These are phyloP conservation scores for Drosophila rhopaloa DNA, from an alignment of 1,140 invertebrate species.

Conservation along the genomic window DNA sequence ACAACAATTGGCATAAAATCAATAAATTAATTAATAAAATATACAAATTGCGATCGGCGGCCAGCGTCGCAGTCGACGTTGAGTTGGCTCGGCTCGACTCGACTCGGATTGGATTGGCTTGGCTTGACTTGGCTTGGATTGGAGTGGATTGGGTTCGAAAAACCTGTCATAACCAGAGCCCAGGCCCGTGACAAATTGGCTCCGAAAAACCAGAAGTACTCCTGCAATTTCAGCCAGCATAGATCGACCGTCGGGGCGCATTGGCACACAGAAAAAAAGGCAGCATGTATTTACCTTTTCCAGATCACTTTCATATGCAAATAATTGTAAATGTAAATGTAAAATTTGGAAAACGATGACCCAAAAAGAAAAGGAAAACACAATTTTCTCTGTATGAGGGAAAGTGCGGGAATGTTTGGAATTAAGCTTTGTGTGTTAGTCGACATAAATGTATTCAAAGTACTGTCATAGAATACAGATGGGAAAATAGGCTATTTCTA, in stretches of 20 bases:
- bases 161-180: constrained; percentile 71
- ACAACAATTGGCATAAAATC: constrained; percentile 55
- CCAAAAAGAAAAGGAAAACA: no score
- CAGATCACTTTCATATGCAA: background rate
- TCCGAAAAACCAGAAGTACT: constrained; percentile 59
- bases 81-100: background rate
- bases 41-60: constrained; percentile 47
- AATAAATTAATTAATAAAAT: constrained; percentile 67
- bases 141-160: constrained; percentile 49
- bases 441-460: no score
- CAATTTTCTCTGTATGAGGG: no score
- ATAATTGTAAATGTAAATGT: background rate
- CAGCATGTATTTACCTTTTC: background rate
- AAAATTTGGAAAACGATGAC: no score
- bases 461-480: no score
- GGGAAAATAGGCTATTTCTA: no score
- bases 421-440: no score
- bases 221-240: constrained; percentile 52
- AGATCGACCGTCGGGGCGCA: constrained; percentile 23
- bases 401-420: no score
- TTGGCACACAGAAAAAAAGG: constrained; percentile 1
- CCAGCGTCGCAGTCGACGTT: constrained; percentile 7
- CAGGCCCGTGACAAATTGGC: constrained; percentile 62
- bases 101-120: constrained; percentile 6
- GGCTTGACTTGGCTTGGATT: constrained; percentile 8